Conservation (phyloP, 92 coral and sea anemone genomes). For the Blastomussa wellsi region DNA sequence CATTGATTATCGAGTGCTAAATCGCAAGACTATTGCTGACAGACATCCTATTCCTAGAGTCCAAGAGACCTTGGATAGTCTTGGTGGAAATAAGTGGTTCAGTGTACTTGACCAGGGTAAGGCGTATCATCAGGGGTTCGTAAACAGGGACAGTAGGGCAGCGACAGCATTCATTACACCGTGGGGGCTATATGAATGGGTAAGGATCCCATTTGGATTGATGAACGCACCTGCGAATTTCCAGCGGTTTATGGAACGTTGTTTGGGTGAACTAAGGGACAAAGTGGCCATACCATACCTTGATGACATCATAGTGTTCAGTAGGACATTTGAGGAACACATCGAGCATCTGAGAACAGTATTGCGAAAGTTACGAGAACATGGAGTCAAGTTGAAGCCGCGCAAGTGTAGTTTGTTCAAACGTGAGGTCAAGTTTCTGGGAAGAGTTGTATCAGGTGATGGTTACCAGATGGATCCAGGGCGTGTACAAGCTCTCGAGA, state of each 20-base stretch:
- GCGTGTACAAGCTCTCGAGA: conserved; percentile 30
- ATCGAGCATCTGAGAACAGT: conserved; percentile 37
- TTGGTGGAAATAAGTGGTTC: conserved; percentile 3
- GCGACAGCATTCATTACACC: conserved; percentile 51
- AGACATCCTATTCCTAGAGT: conserved; percentile 23
- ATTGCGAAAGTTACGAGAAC: conserved; percentile 28
- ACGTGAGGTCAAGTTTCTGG: conserved; percentile 27
- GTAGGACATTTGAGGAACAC: conserved; percentile 18
- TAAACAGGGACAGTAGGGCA: conserved; percentile 28
- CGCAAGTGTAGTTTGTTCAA: conserved; percentile 36
- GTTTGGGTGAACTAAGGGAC: conserved; percentile 23
- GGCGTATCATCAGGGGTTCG: conserved; percentile 28
- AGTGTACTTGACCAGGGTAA: conserved; percentile 20
- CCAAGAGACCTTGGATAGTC: conserved; percentile 15
- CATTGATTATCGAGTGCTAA: not conserved
- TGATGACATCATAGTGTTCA: conserved; percentile 7
- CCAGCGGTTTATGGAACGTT: conserved; percentile 52
- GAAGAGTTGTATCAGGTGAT: conserved; percentile 41
- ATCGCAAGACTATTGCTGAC: conserved; percentile 5
- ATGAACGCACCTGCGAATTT: conserved; percentile 54
- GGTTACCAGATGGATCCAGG: conserved; percentile 39
- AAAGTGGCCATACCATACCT: not conserved
- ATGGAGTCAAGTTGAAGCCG: conserved; percentile 46
- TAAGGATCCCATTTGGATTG: conserved; percentile 41
- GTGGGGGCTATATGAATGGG: conserved; percentile 30